Base-by-base conservation (phyloP, 2,113 vertebrate species). In the Scopus umbretta region DNA sequence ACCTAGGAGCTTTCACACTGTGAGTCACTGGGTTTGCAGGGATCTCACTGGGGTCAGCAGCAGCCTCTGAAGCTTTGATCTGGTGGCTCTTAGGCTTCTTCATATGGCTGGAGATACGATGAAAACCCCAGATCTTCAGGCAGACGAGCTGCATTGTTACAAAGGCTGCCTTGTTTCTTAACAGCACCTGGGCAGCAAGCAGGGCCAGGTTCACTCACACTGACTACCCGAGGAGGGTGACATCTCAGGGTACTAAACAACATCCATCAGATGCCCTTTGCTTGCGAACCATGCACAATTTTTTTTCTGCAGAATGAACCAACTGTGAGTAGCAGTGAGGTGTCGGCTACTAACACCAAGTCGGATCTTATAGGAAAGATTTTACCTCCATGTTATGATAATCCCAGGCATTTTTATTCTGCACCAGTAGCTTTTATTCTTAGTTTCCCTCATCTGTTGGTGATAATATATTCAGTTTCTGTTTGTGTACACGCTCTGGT, bases 51-150 rank as follows among this genome's bases (percentile, higher is more conserved):
- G 42, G 55, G n/a, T n/a, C 80, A 56, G 52, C 72, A 65, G 65
- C n/a, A 36, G 72, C 43, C 25, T 70, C 55, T 16, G 19, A 21
- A 61, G 34, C 58, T 11, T 47, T 43, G 47, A 17, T 16, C 68
- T 56, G 83, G 27, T 38, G 50, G 21, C 55, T 65, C 47, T 66
- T 22, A 3, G 18, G 13, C n/a, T 73, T 76, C 40, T 80, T 38
- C 27, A 1, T 7, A 0, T 3, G 38, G n/a, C 29, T 68, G 43
- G 65, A 65, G 45, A 29, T 22, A 30, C 0, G 2, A 21, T 3
- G 22, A 43, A 65, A 78, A 14, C 4, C 21, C 34, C 1, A 1
- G 16, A 25, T 26, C 52, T 47, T n/a, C 38, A 22, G 58, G 32
- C 65, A n/a, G 34, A 40, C 2, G 29, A 63, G 11, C 40, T 21